phyloP scores from a whole-genome alignment of 2,888 invertebrate genomes.

The Calameuta pallipes region DNA sequence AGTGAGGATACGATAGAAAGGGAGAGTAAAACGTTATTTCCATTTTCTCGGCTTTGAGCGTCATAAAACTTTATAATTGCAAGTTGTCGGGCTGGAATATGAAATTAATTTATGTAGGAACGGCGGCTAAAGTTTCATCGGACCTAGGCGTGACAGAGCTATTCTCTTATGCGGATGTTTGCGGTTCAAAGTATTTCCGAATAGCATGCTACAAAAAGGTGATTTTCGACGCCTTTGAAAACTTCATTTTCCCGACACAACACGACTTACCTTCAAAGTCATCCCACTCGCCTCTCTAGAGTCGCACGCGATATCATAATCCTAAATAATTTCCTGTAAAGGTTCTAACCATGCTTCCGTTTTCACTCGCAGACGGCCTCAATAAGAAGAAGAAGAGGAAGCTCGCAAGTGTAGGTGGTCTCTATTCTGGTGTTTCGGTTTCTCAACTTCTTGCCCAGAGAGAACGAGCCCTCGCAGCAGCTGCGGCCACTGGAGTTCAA shows the following conservation, averaged over 20 bases:
- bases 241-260: not conserved
- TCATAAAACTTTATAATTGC: slow-evolving; percentile 24
- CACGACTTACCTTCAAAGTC: not conserved
- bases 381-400: slow-evolving; percentile 72
- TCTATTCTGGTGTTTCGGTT: slow-evolving; percentile 73
- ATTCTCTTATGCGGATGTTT: not conserved
- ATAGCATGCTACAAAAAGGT: not conserved
- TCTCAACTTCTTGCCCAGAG: slow-evolving; percentile 76
- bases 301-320: not conserved
- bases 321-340: not conserved
- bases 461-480: slow-evolving; percentile 64
- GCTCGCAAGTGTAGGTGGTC: slow-evolving; percentile 72
- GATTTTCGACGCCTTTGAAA: not conserved
- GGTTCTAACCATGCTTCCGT: not conserved
- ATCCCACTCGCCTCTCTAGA: not conserved
- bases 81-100: slow-evolving; percentile 15
- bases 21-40: slow-evolving; percentile 16
- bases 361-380: slow-evolving; percentile 66
- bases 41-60: slow-evolving; percentile 11
- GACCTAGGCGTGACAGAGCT: not conserved
- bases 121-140: not conserved
- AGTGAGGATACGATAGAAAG: not conserved
- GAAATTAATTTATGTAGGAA: slow-evolving; percentile 17
- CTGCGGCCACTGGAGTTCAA: slow-evolving; percentile 48
- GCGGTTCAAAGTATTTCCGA: not conserved